These are phyloP conservation scores for Gymnocheta viridis DNA, from an alignment of 2,888 invertebrate genomes.

Conservation along the genomic window DNA sequence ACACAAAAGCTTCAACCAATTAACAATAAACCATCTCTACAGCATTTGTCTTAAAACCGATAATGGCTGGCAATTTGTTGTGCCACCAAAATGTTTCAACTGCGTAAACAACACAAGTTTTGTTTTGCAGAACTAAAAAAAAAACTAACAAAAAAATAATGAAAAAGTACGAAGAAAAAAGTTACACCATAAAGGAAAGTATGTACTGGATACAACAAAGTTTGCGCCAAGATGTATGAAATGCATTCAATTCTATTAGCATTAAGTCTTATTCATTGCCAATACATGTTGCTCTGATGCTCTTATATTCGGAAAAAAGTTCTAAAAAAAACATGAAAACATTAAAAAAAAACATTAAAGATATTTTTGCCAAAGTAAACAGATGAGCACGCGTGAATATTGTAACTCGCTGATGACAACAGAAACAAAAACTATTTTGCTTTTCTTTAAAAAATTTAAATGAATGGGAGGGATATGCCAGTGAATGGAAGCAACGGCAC, in stretches of 20 bases:
- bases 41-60: conserved; percentile 27
- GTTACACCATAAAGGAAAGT: conserved; percentile 41
- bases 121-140: background rate
- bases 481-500: background rate
- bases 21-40: conserved; percentile 42
- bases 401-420: conserved; percentile 41
- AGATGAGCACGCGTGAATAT: conserved; percentile 76
- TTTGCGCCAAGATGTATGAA: conserved; percentile 76
- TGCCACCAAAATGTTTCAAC: conserved; percentile 8
- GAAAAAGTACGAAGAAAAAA: background rate
- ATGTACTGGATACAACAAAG: conserved; percentile 44
- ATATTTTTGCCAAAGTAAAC: conserved; percentile 76
- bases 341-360: conserved; percentile 77
- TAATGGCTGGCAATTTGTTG: conserved; percentile 49
- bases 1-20: background rate
- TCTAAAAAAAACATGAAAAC: too few relatives aligned
- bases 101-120: conserved; percentile 1
- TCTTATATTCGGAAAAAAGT: background rate
- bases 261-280: conserved; percentile 76
- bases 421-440: conserved; percentile 27
- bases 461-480: background rate
- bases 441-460: conserved; percentile 6
- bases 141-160: background rate
- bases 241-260: conserved; percentile 77
- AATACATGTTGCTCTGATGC: conserved; percentile 39